Evolutionary conservation across 2,888 invertebrate species (phyloP), one percentile per base, ranked within the genome.

Genomic region (Vannuccia rotundouncinata): DNA sequence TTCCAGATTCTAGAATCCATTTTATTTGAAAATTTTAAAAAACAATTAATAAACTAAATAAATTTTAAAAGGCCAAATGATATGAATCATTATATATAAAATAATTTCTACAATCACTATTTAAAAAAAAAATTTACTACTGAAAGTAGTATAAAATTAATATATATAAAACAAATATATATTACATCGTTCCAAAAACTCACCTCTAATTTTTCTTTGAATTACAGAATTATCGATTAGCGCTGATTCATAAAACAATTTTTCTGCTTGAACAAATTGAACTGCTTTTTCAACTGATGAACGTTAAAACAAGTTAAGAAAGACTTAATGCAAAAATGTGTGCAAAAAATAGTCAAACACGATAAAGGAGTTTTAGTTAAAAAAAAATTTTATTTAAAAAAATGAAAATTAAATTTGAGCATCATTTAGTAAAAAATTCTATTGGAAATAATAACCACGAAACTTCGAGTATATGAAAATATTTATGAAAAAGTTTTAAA

Each of bases 221-320:
- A 86, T 79, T 74, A 85, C 84, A 29, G 84, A 82, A 10, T 85
- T 85, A 81, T 85, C 85, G 77, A 86, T 84, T 22, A 86, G 81
- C 0, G 85, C 85, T 82, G 84, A 85, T 80, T 87, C 86, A 83
- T 87, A 86, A 80, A 84, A 87, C 80, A 87, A 81, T 79, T 87
- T 86, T 82, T 87, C 87, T 74, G 86, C 86, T 81, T 86, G 85
- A 27, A 86, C 84, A 82, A 86, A 86, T 77, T 85, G 85, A 25
- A 86, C 84, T 2, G 86, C 86, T 75, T 85, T 86, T 1, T 85
- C 85, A 84, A 84, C 86, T 86, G 73, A 13, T 13, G 45, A 13
- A 5, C 5, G 17, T 45, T 45, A 45, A 45, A 45, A 13, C 5
- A 13, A 17, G 45, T 45, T 45, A 45, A 45, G 17, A 5, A 45